Evolutionary conservation across 2,113 vertebrate species (phyloP), one percentile per base, ranked within the genome.

Genomic region (Oryzias javanicus): DNA sequence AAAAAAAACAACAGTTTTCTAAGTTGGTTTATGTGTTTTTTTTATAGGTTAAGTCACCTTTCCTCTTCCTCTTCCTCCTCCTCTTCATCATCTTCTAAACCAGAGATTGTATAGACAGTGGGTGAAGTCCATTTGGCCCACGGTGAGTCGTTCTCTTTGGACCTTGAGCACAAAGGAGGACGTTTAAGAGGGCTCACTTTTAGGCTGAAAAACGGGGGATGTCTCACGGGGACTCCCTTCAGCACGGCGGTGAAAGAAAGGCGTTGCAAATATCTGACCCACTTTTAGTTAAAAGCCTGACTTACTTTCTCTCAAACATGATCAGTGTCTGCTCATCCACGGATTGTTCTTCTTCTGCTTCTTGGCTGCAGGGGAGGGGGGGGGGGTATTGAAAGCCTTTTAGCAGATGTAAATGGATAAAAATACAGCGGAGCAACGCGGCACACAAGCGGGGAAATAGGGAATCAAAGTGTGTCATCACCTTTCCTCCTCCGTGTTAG

Each of bases 241-340:
- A 68, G 44, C 48, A 24, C 14, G 51, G 22, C 64, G 53, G 50
- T 70, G 70, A 58, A 46, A 53, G 57, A 54, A 47, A 55, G 46
- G 55, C 68, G 65, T 55, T 68, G 79, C 65, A 64, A 72, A 74
- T 77, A 67, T 78, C 60, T 83, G 82, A 86, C 80, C 81, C 75
- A 88, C 80, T 85, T 87, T 68, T 55, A 73, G 22, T 22, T 22
- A 22, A 22, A 3, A 40, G 70, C 74, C 79, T 68, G 75, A 87
- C 89, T 88, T 81, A 92, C 91, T 88, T 87, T 64, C 68, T 85
- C 73, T 91, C 87, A 61, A 86, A 90, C 73, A 22, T 88, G 87
- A 89, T 55, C 67, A 87, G 0, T 2, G 72, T 87, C 62, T 83
- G 42, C 47, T 80, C 68, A 61, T 83, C 80, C 29, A 35, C 29